Evolutionary conservation across 92 coral and sea anemone genomes (phyloP), one percentile per base, ranked within the genome.

Genomic region (Epizoanthus stellaris): DNA sequence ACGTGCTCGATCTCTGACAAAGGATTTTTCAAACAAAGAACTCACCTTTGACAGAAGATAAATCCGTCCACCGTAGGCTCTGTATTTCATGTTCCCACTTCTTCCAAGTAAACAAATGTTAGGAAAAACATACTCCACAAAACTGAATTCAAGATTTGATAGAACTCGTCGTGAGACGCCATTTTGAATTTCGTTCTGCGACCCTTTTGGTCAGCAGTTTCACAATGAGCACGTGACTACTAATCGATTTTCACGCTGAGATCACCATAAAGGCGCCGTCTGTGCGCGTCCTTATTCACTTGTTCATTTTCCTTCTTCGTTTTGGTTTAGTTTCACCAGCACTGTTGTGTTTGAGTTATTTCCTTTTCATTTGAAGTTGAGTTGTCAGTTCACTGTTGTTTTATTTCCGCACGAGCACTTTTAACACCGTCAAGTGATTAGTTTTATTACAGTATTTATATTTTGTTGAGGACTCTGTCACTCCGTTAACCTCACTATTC

Each of bases 121-220:
- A 45, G 11, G 36, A 67, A 67, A 67, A 16, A 67, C 36, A 67
- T 67, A 10, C 45, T 49, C 6, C 39, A 0, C 0, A 4, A 68
- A 68, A 30, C 52, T 68, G 52, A 68, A 47, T 20, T 68, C 73
- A 20, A 68, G 14, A 34, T 38, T 36, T 12, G 49, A 12, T 0
- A 38, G 20, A 68, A 68, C 73, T 68, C 49, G 19, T 11, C 21
- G 5, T 34, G 25, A 68, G 73, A 68, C 52, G 73, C 73, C 47
- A 68, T 12, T 68, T 20, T 68, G 73, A 10, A 13, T 68, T 68
- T 68, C 21, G 7, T 47, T 36, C 73, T 3, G 73, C 73, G 19
- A 68, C 73, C 52, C 73, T 68, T 68, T 68, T 68, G 73, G 73
- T 68, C 73, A 68, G 73, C 73, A 68, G 73, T 38, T 47, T 19